Base-by-base conservation (phyloP, 2,888 invertebrate genomes). In the Nematopogon swammerdamellus region DNA sequence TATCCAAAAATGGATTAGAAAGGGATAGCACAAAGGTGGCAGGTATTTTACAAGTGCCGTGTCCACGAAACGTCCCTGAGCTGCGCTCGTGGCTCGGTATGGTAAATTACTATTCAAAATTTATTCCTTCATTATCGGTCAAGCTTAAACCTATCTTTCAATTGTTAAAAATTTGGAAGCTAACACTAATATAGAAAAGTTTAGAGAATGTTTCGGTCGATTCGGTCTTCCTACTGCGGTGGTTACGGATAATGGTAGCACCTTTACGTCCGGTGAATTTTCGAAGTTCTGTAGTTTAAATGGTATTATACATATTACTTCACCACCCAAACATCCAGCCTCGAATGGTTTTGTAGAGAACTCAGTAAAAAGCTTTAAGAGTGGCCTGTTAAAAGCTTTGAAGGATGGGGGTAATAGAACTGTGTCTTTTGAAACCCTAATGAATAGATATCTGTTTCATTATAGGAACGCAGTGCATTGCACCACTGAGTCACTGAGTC, bases 1-100 rank as follows among this genome's bases (percentile, higher is more conserved):
- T 60, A 58, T 47, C 52, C 56, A 1, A 57, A 57, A 0, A 56
- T 57, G 10, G 49, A 57, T 2, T 19, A 20, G 6, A 51, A 42
- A 45, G 48, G 53, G 18, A 44, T 55, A 19, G 47, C 51, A 20
- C 46, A 50, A 18, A 44, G 49, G 11, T 48, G 52, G 11, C 43
- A 50, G 10, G 14, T 48, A 18, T 18, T 20, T 18, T 30, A 44
- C 51, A 50, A 18, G 45, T 53, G 20, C 14, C 49, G 45, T 46
- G 52, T 10, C 25, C 25, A 6, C 4, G 8, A 25, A 25, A 25
- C 19, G 20, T 43, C 10, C 16, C n/a, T 11, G 47, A 47, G 42
- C 29, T 47, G n/a, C 25, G 36, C 20, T 49, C 49, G n/a, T 49
- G 48, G 48, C n/a, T 49, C 29, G 48, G 48, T 6, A 45, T 52